Evolutionary conservation across 2,888 invertebrate genomes (phyloP).

Genomic region (Caradrina clavipalpis): DNA sequence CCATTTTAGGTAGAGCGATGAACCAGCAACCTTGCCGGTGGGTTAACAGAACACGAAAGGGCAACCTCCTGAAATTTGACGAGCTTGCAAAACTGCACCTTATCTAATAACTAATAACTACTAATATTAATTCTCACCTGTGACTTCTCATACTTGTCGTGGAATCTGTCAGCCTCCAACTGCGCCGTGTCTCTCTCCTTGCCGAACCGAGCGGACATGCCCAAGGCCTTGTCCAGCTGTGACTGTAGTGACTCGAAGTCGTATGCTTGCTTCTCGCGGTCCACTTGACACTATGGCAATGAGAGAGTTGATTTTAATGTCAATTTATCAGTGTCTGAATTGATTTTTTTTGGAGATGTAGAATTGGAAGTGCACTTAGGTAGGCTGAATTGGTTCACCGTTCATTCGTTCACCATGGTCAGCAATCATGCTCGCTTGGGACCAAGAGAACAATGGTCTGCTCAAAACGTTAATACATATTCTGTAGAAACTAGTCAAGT

Average conservation of each 20-base stretch:
- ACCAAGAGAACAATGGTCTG: no score
- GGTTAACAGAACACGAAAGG: no score
- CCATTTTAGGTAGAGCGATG: no score
- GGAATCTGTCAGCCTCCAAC: slow-evolving; percentile 95
- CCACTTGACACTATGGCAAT: slow-evolving; percentile 93
- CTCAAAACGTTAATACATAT: no score
- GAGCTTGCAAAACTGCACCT: no score
- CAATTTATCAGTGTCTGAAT: not conserved
- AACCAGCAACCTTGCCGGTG: no score
- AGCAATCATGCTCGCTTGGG: no score
- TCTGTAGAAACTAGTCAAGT: no score
- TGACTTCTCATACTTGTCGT: slow-evolving; percentile 97
- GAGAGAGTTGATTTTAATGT: not conserved
- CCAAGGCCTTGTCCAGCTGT: slow-evolving; percentile 97
- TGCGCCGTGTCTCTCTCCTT: slow-evolving; percentile 97
- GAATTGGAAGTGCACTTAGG: no score
- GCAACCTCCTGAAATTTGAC: no score
- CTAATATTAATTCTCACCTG: slow-evolving; percentile 92
- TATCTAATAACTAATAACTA: not conserved
- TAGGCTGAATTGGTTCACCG: no score
- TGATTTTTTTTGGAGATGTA: not conserved
- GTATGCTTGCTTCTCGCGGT: slow-evolving; percentile 97
- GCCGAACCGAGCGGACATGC: slow-evolving; percentile 96
- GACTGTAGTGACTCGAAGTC: slow-evolving; percentile 97
- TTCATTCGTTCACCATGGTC: no score